Base-by-base conservation (phyloP, 2,797 vertebrate genomes). In the Neosalanx taihuensis region DNA sequence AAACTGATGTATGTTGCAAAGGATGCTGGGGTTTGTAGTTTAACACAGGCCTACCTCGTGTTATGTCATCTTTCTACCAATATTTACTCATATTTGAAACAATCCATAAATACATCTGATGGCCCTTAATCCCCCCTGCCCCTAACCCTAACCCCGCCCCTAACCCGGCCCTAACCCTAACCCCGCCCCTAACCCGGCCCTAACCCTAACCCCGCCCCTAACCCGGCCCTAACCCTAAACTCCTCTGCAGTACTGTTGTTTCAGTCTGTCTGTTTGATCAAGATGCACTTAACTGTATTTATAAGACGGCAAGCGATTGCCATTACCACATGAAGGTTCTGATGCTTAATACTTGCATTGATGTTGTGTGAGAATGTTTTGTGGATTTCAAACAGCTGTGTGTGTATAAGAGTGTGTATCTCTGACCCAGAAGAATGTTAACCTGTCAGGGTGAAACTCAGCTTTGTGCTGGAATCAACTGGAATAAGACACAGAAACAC, bases 261-360 rank as follows among this genome's bases (percentile, higher is more conserved):
- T 23, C 30, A 30, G n/a, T 49, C 33, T 67, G 12, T 81, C 63
- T 79, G 76, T 81, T 83, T 79, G 80, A 85, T 81, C 37, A 1
- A 83, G 85, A 79, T 87, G 87, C 85, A 88, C 84, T 90, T 88
- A 88, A 79, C 85, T n/a, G 0, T 88, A 87, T 89, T 89, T 89
- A 88, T 84, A 81, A 84, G 18, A 82, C 76, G 79, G 81, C 76
- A 74, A 81, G 26, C 75, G 61, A 76, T 78, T 84, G 82, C 67
- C 63, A 62, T 62, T 79, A 81, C 84, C 72, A 85, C 72, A 83
- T 84, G 80, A 85, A 87, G 82, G 46, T 33, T 41, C 15, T 83
- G 49, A 81, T 81, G 64, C 82, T 70, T 69, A 76, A 83, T 71
- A 49, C 66, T 51, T 46, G n/a, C 79, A 64, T 41, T 77, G 66